Evolutionary conservation across 2,797 vertebrate genomes (phyloP), one percentile per base, ranked within the genome.

Genomic region (Amazona ochrocephala): DNA sequence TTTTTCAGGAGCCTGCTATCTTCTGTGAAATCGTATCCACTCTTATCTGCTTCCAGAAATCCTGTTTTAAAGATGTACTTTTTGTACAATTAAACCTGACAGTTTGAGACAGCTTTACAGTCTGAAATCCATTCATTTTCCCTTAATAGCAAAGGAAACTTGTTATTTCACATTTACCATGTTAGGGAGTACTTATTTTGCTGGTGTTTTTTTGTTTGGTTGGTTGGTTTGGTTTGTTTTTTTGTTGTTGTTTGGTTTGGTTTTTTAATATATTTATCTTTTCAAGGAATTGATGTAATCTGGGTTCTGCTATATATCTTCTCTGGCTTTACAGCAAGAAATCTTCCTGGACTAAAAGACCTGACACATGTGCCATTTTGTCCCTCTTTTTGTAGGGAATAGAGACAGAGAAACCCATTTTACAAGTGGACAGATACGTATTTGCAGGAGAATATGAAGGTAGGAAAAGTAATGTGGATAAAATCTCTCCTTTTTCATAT

Each of bases 401-500:
- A 95, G 98, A 99, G 96, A 99, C 98, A 45, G 99, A 99, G 64
- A 98, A 97, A 84, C 99, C 99, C 62, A 98, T 99, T 97, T 98
- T 99, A 96, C 99, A 99, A 95, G 97, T 99, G 93, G 99, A 99
- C 94, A 98, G 98, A 64, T 99, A 99, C 12, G 98, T 99, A 42
- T 99, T 99, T 98, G 98, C 99, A 82, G 99, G 99, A 54, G 98
- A 99, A 72, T 99, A 99, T 97, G 99, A 99, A 98, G 99, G 99
- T 99, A 98, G 93, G 97, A 92, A 11, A 53, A 79, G 20, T 26
- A 10, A 30, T 3, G 7, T 77, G 37, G 54, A 37, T 70, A 23
- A 41, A 66, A 11, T n/a, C 41, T 48, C 29, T 82, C 42, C 39
- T 66, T 89, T 86, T 90, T 67, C 30, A 37, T 3, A 2, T 39